Percentiles rank a stretch among this genome's conserved stretches.
phyloP scores from a whole-genome alignment of 2,888 invertebrate species.

The Galeopsomyia nigrocyanea region DNA sequence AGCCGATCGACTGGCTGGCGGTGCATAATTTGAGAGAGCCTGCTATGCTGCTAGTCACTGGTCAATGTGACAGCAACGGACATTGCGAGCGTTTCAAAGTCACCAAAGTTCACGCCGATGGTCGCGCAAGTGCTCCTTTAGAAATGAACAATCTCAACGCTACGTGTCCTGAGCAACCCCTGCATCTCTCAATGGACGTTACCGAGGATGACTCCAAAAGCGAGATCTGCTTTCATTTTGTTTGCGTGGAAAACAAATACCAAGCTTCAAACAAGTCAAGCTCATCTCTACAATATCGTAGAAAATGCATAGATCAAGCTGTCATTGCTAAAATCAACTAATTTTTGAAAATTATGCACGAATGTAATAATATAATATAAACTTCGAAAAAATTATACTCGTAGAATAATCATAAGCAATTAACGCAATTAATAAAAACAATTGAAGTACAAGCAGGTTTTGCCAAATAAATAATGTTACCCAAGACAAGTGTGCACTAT shows the following conservation, averaged over 20 bases:
- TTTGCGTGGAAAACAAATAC: conserved; percentile 7
- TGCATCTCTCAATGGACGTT: conserved; percentile 3
- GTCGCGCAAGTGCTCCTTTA: conserved; percentile 11
- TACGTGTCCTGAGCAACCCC: neutral
- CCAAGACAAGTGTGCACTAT: too few species aligned
- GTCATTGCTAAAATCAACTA: conserved; percentile 6
- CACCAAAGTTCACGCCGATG: conserved; percentile 21
- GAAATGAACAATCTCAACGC: conserved; percentile 14
- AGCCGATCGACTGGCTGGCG: conserved; percentile 17
- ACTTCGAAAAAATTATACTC: too few species aligned
- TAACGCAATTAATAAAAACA: too few species aligned
- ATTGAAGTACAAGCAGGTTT: too few species aligned
- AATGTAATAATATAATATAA: neutral
- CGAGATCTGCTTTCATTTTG: conserved; percentile 38
- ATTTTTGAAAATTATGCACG: neutral
- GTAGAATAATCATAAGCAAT: too few species aligned
- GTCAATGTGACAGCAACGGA: neutral
- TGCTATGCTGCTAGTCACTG: conserved; percentile 29
- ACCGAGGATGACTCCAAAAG: conserved; percentile 20
- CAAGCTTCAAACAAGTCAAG: conserved; percentile 17
- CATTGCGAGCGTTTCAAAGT: conserved; percentile 25
- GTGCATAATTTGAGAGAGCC: conserved; percentile 25
- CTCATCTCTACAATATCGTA: conserved; percentile 4
- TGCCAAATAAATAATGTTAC: too few species aligned
- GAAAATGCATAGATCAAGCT: neutral